Evolutionary conservation across 2,797 vertebrate genomes (phyloP).

Genomic region (Enteromius treurensis): DNA sequence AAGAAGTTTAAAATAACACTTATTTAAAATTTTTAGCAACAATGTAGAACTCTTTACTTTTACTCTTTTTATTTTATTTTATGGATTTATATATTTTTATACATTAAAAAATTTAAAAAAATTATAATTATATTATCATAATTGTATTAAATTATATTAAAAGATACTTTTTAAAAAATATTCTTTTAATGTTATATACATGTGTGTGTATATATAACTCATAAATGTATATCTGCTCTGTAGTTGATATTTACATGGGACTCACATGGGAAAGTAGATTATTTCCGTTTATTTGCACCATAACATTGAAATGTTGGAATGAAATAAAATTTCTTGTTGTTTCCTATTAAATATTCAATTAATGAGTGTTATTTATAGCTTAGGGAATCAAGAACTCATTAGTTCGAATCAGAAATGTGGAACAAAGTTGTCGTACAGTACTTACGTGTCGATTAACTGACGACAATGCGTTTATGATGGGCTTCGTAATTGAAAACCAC

Average conservation of each 20-base stretch:
- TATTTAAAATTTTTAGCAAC: neutral
- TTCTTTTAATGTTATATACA: neutral
- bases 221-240: neutral
- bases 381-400: slow-evolving; percentile 51
- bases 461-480: slow-evolving; percentile 44
- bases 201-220: neutral
- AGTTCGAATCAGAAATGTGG: slow-evolving; percentile 45
- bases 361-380: slow-evolving; percentile 43
- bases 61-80: neutral
- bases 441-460: slow-evolving; percentile 53
- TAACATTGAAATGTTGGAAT: slow-evolving; percentile 24
- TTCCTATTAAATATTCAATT: slow-evolving; percentile 35
- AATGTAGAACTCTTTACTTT: neutral
- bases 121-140: too few species aligned
- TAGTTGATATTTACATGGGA: neutral
- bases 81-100: neutral
- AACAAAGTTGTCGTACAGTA: slow-evolving; percentile 50
- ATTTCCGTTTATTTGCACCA: slow-evolving; percentile 8
- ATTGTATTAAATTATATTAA: too few species aligned
- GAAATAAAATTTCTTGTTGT: slow-evolving; percentile 20
- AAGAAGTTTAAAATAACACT: neutral
- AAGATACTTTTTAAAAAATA: neutral
- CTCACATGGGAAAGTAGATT: neutral
- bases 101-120: neutral
- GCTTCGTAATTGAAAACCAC: slow-evolving; percentile 61